Base-by-base conservation (phyloP, 2,888 invertebrate species). In the Arge pagana region DNA sequence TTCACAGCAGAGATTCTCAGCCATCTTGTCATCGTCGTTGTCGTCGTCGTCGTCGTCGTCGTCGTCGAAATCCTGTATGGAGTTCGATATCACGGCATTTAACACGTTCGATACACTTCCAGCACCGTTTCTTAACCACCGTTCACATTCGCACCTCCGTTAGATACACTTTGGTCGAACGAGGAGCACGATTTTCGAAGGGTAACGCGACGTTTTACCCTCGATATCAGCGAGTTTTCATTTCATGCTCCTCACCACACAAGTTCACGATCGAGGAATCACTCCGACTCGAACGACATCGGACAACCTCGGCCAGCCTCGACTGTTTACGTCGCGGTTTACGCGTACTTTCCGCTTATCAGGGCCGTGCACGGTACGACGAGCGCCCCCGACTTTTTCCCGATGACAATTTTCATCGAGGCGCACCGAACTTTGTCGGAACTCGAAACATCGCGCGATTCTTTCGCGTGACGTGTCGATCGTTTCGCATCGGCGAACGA, bases 261-360 rank as follows among this genome's bases (percentile, higher is more conserved):
- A 52, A 60, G 60, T 62, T 56, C 60, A 60, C 57, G 43, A 58
- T 55, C 57, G 57, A 56, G 60, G 56, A 57, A 59, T 60, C 59
- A 56, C 61, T 65, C 64, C 50, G 51, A 52, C 61, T 59, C 55
- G 61, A 61, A 61, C 41, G 33, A 33, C 45, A 53, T 61, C 69
- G 66, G 26, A 2, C 4, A n/a, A 4, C 4, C 23, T 62, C 67
- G 67, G 51, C 23, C 6, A 4, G 3, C 7, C 23, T 55, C 59
- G 57, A 16, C 35, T 23, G 21, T 55, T 54, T 62, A 56, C 62
- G 28, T 26, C n/a, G n/a, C n/a, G n/a, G n/a, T n/a, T n/a, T n/a
- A n/a, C 28, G 61, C 58, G 58, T 55, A 56, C 60, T 59, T 56
- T 59, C 56, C 51, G 58, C 56, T 48, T 35, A 33, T 33, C 33